These are phyloP conservation scores for Philhelius pedissequus DNA, from an alignment of 2,888 invertebrate species.

Conservation along the genomic window DNA sequence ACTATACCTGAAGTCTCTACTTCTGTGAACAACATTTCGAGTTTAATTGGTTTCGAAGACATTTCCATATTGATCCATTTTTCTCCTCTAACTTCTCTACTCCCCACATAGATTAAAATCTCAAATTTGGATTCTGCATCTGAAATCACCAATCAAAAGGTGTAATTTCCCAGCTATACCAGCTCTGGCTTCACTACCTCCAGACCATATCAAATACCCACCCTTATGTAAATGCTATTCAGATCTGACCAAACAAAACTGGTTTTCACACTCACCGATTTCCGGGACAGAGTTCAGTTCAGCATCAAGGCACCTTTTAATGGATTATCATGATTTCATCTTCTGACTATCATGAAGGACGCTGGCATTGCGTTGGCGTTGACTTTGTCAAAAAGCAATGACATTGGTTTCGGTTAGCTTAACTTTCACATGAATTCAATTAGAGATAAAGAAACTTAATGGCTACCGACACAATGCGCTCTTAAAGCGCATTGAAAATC, in stretches of 20 bases:
- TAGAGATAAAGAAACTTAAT: conserved; percentile 62
- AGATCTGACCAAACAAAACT: conserved; percentile 9
- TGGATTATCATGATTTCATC: conserved; percentile 36
- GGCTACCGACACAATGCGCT: neutral
- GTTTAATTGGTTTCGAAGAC: conserved; percentile 54
- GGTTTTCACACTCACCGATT: conserved; percentile 26
- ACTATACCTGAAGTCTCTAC: neutral
- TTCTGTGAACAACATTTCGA: conserved; percentile 26
- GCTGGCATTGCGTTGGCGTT: neutral
- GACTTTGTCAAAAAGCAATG: neutral
- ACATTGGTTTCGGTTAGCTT: conserved; percentile 21
- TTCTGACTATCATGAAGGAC: neutral
- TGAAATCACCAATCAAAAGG: conserved; percentile 55
- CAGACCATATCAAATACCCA: too few species aligned
- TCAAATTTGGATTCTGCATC: conserved; percentile 19
- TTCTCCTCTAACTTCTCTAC: neutral
- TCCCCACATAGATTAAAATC: neutral
- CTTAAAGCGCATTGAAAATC: neutral
- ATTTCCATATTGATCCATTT: conserved; percentile 42
- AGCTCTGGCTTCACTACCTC: neutral
- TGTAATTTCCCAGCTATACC: conserved; percentile 35
- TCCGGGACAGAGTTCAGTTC: conserved; percentile 14
- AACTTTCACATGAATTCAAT: conserved; percentile 57
- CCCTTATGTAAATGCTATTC: neutral
- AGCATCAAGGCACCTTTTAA: conserved; percentile 17